Evolutionary conservation across 2,797 vertebrate genomes (phyloP), one percentile per base, ranked within the genome.

Genomic region (Scomberomorus guttatus): DNA sequence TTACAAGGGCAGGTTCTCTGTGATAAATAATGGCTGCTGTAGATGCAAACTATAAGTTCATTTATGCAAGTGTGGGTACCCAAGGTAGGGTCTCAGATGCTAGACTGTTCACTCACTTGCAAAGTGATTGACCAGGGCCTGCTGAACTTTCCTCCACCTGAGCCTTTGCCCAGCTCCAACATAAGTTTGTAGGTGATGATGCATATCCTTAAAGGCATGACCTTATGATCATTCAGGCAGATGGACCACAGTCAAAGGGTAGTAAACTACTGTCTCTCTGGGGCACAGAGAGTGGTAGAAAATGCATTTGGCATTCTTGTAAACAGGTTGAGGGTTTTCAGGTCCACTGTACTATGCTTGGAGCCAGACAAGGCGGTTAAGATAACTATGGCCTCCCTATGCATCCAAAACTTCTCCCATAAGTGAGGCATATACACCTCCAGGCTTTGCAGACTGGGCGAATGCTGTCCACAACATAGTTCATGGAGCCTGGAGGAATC

Each of bases 271-370:
- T 6, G 3, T 6, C 14, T 42, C 59, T 61, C 37, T 17, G 25
- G 37, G 59, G 37, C 59, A 25, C 13, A 5, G 22, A 61, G 14
- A 61, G 22, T 61, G 22, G 59, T 8, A 15, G 52, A 27, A 60
- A 42, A 34, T 32, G 27, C 27, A 57, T 57, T 57, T 34, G 37
- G 4, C 22, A 42, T 61, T 44, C 37, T 25, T 61, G 37, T 14
- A 15, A 25, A 61, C 14, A 61, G 34, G 37, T 9, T 55, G 54
- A 27, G 12, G 13, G 59, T 60, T 60, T 60, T 60, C 58, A 60
- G 58, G 14, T 42, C 58, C 37, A 60, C 14, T 13, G 17, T 60
- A 9, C 8, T 34, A 24, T 42, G n/a, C 12, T 39, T 39, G 12
- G 34, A 42, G n/a, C 22, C 59, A 61, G 14, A 42, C 2, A 61